Evolutionary conservation across 2,113 vertebrate species (phyloP), one percentile per base, ranked within the genome.

Genomic region (Myrmecobius fasciatus): DNA sequence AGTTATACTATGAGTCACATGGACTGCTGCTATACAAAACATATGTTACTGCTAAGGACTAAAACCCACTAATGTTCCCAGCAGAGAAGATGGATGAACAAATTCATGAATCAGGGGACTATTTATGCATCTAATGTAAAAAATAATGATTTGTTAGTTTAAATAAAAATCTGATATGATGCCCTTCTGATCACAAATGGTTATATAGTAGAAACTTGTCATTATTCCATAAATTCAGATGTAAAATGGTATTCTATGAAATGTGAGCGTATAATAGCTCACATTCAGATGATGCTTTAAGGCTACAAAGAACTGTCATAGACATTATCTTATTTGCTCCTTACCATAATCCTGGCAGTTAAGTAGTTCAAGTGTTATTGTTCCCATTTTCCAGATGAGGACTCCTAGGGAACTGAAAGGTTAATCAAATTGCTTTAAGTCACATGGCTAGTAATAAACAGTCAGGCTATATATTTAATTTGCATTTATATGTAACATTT

Each of bases 61-160:
- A 89, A 93, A 83, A 53, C 52, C 11, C 36, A n/a, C 36, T 52
- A 52, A 51, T 83, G 90, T 31, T 91, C 54, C 49, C 53, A 51
- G 51, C 8, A 89, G 67, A 91, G 47, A 93, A 93, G 51, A 91
- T 24, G 67, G 67, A 83, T 83, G 67, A 83, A 83, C n/a, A 43
- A 43, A 53, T 31, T 67, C 9, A n/a, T 31, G 25, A 48, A 75
- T 51, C 17, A 48, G 26, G 60, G 12, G 26, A 60, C 89, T 92
- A 12, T 96, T 96, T 93, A 91, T 95, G 49, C 92, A 36, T n/a
- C 25, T 89, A 67, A 31, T 25, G 60, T 36, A 26, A 95, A 95
- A 91, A 83, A 94, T 83, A 89, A 91, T 95, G 56, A 94, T 95
- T 94, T 94, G 95, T 97, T 95, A 95, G 95, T 96, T 97, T 95